These are phyloP conservation scores for Eilema sororculum DNA, from an alignment of 2,888 invertebrate genomes.

Conservation along the genomic window DNA sequence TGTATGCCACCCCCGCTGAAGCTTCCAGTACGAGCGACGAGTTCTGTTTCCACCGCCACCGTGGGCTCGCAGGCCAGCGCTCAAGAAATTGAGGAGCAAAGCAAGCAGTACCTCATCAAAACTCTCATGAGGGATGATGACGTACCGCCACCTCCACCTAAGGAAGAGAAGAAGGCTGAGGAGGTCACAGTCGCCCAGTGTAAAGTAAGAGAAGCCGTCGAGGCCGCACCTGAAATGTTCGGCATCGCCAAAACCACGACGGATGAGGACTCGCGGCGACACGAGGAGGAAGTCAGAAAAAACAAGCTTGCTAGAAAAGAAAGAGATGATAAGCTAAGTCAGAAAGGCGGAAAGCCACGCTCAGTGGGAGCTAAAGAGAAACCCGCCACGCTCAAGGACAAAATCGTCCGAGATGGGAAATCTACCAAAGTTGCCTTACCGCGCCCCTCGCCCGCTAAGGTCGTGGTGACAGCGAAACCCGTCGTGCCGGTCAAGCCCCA, in stretches of 20 bases:
- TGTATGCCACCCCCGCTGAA: constrained; percentile 66
- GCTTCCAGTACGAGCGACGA: constrained; percentile 66
- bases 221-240: constrained; percentile 85
- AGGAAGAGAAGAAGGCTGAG: constrained; percentile 86
- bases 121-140: constrained; percentile 96
- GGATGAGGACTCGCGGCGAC: constrained; percentile 61
- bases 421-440: constrained; percentile 77
- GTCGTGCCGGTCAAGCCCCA: constrained; percentile 60
- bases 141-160: constrained; percentile 90
- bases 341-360: constrained; percentile 78
- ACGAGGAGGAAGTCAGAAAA: constrained; percentile 68
- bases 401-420: constrained; percentile 77
- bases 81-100: constrained; percentile 89
- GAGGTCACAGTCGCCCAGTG: constrained; percentile 82
- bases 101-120: constrained; percentile 94
- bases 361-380: constrained; percentile 76
- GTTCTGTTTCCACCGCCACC: constrained; percentile 75
- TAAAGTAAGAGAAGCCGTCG: constrained; percentile 71
- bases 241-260: constrained; percentile 76
- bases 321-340: constrained; percentile 72
- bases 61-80: constrained; percentile 83
- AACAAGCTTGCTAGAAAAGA: constrained; percentile 62
- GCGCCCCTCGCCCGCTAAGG: constrained; percentile 66
- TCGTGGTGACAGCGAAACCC: constrained; percentile 58
- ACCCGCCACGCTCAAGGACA: constrained; percentile 76